A percentile compares a stretch with the other conserved stretches of the same genome.
phyloP scores from a whole-genome alignment of 2,888 invertebrate genomes.

The Polia nebulosa region DNA sequence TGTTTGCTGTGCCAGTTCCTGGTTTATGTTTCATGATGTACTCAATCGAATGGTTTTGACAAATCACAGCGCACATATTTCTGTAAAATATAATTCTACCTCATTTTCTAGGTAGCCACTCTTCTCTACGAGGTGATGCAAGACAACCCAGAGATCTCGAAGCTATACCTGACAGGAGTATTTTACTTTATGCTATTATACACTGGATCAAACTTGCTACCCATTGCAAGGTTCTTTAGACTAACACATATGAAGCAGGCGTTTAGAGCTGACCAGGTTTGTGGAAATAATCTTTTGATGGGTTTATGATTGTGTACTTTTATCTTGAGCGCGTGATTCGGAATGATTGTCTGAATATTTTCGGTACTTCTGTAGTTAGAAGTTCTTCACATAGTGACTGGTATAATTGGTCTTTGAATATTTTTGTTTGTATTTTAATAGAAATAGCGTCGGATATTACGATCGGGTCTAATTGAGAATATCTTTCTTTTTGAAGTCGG shows the following conservation, averaged over 20 bases:
- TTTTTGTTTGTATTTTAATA: too few species aligned
- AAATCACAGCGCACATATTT: not conserved
- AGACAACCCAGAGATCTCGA: slow-evolving; percentile 98
- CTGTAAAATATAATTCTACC: not conserved
- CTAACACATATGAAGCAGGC: slow-evolving; percentile 99
- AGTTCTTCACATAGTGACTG: too few species aligned
- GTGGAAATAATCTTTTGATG: slow-evolving; percentile 60
- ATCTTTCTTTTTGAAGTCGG: too few species aligned
- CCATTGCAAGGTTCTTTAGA: slow-evolving; percentile 98
- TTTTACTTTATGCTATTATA: slow-evolving; percentile 99
- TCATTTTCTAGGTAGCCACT: slow-evolving; percentile 93
- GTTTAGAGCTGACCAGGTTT: slow-evolving; percentile 97
- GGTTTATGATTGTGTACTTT: not conserved
- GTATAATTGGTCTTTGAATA: too few species aligned
- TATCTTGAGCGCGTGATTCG: not conserved
- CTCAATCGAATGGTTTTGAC: slow-evolving; percentile 11
- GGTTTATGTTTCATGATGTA: not conserved
- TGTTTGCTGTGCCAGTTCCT: not conserved
- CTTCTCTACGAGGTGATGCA: slow-evolving; percentile 97
- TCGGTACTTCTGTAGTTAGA: too few species aligned
- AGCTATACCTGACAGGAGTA: slow-evolving; percentile 98
- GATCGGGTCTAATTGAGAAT: too few species aligned
- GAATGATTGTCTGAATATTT: too few species aligned
- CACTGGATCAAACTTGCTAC: slow-evolving; percentile 99
- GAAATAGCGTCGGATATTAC: too few species aligned